A percentile compares a stretch with the other conserved stretches of the same genome.
phyloP scores from a whole-genome alignment of 2,797 vertebrate species.

The Squalus acanthias region DNA sequence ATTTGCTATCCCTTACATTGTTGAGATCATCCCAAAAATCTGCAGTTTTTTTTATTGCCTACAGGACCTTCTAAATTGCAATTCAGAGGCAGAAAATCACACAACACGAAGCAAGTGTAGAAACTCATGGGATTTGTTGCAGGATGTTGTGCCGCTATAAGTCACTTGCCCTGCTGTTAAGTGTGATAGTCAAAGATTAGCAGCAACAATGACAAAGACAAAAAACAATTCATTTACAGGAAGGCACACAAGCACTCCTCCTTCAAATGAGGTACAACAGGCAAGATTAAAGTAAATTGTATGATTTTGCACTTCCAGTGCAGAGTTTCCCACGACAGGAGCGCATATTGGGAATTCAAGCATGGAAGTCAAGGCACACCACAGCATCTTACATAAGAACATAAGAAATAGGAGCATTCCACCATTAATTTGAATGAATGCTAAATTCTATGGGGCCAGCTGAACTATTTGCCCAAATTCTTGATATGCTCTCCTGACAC shows the following conservation, averaged over 20 bases:
- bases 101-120: not conserved
- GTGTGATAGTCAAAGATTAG: not conserved
- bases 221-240: not conserved
- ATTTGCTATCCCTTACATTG: not conserved
- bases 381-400: not conserved
- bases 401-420: too few relatives aligned
- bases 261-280: not conserved
- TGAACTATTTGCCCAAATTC: not conserved
- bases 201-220: not conserved
- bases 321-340: not conserved
- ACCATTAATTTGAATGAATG: not conserved
- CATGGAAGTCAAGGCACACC: not conserved
- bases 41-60: not conserved
- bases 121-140: not conserved
- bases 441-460: not conserved
- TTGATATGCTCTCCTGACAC: not conserved
- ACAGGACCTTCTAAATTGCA: not conserved
- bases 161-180: not conserved
- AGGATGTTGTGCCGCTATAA: not conserved
- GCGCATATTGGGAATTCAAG: not conserved
- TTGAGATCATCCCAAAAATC: not conserved
- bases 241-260: not conserved
- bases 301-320: not conserved
- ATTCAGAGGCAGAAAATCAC: not conserved
- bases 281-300: not conserved